Conservation (phyloP, 2,888 invertebrate genomes). For the Nasonia oneida region DNA sequence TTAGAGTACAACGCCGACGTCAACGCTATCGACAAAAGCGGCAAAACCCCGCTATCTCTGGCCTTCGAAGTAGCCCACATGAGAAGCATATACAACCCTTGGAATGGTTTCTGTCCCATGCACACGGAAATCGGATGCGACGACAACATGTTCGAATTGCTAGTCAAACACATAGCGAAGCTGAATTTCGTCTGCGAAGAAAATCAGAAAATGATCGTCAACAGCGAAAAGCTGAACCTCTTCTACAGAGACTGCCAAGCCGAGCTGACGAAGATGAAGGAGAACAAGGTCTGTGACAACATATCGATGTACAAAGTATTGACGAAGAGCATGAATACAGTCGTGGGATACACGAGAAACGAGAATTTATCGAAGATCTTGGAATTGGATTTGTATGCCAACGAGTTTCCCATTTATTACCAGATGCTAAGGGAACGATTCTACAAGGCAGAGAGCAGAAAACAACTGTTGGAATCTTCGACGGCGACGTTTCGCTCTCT, state of each 20-base stretch:
- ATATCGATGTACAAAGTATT: slow-evolving; percentile 50
- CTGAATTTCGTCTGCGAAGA: slow-evolving; percentile 46
- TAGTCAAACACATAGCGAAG: slow-evolving; percentile 51
- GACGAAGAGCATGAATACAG: slow-evolving; percentile 20
- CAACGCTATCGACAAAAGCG: slow-evolving; percentile 80
- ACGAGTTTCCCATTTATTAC: slow-evolving; percentile 53
- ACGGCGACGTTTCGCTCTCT: background rate
- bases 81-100: slow-evolving; percentile 57
- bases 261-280: slow-evolving; percentile 42
- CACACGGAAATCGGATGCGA: slow-evolving; percentile 20
- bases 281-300: slow-evolving; percentile 36
- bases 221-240: slow-evolving; percentile 14
- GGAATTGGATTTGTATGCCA: background rate
- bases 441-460: slow-evolving; percentile 38
- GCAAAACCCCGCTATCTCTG: slow-evolving; percentile 78
- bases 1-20: slow-evolving; percentile 82
- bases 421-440: slow-evolving; percentile 44
- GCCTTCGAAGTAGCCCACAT: slow-evolving; percentile 51
- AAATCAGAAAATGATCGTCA: slow-evolving; percentile 45
- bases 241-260: slow-evolving; percentile 41
- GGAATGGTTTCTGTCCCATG: slow-evolving; percentile 54
- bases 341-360: slow-evolving; percentile 49
- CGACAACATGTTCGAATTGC: slow-evolving; percentile 49
- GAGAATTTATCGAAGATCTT: slow-evolving; percentile 33
- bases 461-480: slow-evolving; percentile 27